Base-by-base conservation (phyloP, 2,797 vertebrate genomes). In the Margarornis squamiger region DNA sequence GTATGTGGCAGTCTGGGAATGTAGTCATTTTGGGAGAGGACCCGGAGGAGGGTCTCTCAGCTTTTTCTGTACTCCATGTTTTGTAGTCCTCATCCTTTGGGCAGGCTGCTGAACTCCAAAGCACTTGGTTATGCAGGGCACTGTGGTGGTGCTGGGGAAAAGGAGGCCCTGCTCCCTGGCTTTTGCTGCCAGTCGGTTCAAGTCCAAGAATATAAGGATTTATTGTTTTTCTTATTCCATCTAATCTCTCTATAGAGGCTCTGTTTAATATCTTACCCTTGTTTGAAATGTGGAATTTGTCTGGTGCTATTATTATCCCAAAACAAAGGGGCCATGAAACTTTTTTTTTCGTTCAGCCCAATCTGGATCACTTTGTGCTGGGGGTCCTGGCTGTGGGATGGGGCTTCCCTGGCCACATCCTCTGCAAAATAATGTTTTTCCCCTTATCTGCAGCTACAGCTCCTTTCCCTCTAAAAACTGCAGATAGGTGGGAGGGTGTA, bases 211-310 rank as follows among this genome's bases (percentile, higher is more conserved):
- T 62, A 23, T 77, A 88, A 86, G 38, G 78, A 91, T 93, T 90
- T 90, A 57, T 89, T 79, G 36, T 17, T 68, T 78, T 72, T 83
- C 39, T 80, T 71, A 34, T 82, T 91, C 52, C 29, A 71, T 27
- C 32, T 93, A 85, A 79, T 90, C 72, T 85, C 29, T 79, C 45
- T 77, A 22, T 39, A 67, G 77, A 80, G 86, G 48, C 52, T 87
- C 94, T 96, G 94, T 80, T 94, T 92, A 89, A 46, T 85, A 16
- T 95, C 81, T 92, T 89, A 54, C 18, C 45, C 57, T 41, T 90
- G 81, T 95, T 96, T 96, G 92, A 96, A 96, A 94, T 54, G 71
- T 91, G 81, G 84, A 93, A 73, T 95, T 93, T 51, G 52, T 95
- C 83, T 88, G 63, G 55, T 90, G 67, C 86, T 97, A 63, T 94